A percentile compares a stretch with the other conserved stretches of the same genome.
Evolutionary conservation across 2,113 vertebrate genomes (phyloP).

Genomic region (Xiphorhynchus elegans): DNA sequence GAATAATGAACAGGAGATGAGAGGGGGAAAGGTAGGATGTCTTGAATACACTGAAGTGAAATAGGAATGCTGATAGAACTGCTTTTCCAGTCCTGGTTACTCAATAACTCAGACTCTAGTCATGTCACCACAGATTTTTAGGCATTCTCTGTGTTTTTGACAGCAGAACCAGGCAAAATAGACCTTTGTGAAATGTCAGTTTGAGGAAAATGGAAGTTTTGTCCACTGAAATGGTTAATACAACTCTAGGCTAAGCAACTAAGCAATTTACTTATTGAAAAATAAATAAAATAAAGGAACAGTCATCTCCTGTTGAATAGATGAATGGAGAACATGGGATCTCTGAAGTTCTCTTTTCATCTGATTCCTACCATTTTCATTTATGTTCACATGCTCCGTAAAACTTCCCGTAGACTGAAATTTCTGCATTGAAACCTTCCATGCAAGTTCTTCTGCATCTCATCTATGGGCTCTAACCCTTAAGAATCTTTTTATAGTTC

Average conservation of each 20-base stretch:
- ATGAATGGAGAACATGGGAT: neutral
- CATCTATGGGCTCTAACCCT: neutral
- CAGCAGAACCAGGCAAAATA: neutral
- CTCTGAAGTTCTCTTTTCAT: neutral
- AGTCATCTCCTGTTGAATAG: neutral
- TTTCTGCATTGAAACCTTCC: neutral
- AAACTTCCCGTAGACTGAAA: neutral
- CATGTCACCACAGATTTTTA: neutral
- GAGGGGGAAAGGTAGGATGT: neutral
- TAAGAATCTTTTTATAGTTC: neutral
- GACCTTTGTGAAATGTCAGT: neutral
- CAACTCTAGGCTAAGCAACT: neutral
- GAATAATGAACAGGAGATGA: neutral
- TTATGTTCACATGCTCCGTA: neutral
- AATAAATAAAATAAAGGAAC: neutral
- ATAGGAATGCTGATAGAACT: neutral
- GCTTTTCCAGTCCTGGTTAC: neutral
- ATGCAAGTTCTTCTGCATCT: neutral
- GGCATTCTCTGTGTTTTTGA: neutral
- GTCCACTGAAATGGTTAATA: neutral
- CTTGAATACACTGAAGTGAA: neutral
- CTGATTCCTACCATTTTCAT: neutral
- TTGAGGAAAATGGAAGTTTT: neutral
- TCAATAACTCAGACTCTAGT: neutral
- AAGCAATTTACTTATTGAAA: neutral